A percentile compares a stretch with the other conserved stretches of the same genome.
Evolutionary conservation across 92 coral and sea anemone species (phyloP).

Genomic region (Porites cylindrica): DNA sequence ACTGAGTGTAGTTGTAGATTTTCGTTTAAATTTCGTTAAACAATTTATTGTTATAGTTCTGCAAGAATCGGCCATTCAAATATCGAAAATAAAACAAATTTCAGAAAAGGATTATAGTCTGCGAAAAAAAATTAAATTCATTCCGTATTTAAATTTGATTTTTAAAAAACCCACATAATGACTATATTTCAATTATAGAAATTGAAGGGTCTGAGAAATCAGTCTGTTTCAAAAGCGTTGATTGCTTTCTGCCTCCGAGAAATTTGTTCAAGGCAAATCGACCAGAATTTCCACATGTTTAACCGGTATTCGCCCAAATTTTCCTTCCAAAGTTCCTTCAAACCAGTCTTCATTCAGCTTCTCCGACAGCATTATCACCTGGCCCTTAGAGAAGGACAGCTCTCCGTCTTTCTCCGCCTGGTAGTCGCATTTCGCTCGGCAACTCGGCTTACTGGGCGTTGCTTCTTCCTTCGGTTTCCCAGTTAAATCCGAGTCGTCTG

Average conservation of each 20-base stretch:
- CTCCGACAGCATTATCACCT: constrained; percentile 72
- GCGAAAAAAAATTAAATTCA: background rate
- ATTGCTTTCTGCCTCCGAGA: background rate
- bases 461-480: constrained; percentile 32
- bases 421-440: constrained; percentile 80
- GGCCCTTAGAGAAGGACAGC: constrained; percentile 75
- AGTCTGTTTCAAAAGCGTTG: constrained; percentile 13
- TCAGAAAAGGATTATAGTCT: background rate
- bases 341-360: constrained; percentile 69
- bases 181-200: constrained; percentile 16
- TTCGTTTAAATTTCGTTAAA: background rate
- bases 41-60: background rate
- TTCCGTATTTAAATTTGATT: background rate
- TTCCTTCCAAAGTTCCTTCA: constrained; percentile 87
- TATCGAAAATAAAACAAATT: background rate
- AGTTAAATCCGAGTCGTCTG: constrained; percentile 67
- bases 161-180: constrained; percentile 5
- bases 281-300: constrained; percentile 71
- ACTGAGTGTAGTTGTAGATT: background rate
- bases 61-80: background rate
- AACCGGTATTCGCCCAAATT: constrained; percentile 74
- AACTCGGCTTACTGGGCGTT: constrained; percentile 70
- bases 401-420: constrained; percentile 78
- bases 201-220: background rate
- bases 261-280: constrained; percentile 49